Evolutionary conservation across 1,140 invertebrate genomes (phyloP), one percentile per base, ranked within the genome.

Genomic region (Scaptomyza montana): DNA sequence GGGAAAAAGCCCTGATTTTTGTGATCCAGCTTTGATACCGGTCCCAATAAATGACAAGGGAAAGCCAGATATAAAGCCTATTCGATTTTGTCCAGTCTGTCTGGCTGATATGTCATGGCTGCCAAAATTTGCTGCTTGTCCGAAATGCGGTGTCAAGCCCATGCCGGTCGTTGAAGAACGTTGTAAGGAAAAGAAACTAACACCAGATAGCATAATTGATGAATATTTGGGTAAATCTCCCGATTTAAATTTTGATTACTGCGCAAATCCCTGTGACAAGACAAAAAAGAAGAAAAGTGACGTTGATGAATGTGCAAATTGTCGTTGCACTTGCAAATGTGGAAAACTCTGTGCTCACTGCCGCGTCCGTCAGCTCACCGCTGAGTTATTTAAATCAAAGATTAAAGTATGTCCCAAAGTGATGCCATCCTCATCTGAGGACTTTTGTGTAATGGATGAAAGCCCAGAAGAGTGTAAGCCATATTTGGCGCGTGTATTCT

Each of bases 401-500:
- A 43, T 62, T 12, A 39, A 50, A 1, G 47, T 28, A 1, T 67
- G 73, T 30, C 41, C 67, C 8, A 46, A 50, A 1, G 72, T 54
- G 5, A 33, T 61, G 9, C 59, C 63, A 0, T 13, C 53, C 2
- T 60, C 67, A 5, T 56, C 56, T 5, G 85, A 91, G 6, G 79
- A 89, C 16, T 79, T 76, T 30, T 61, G 62, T 33, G 13, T 89
- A 6, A 25, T 68, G 8, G 21, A 75, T 0, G 36, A 53, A 0
- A 56, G 69, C 6, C 36, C 33, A 1, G 12, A 47, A 3, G 61
- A 90, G 1, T 76, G 80, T 65, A 74, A 80, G 0, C 86, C 90
- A 2, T 76, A 78, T 55, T 54, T 91, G 25, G 53, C 71, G 0
- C 64, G 74, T 0, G 90, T 91, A 5, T 86, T 91, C n/a, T 86